Percentiles rank a stretch among this genome's conserved stretches.
Evolutionary conservation across 2,888 invertebrate species (phyloP).

Genomic region (Drosophila affinis): DNA sequence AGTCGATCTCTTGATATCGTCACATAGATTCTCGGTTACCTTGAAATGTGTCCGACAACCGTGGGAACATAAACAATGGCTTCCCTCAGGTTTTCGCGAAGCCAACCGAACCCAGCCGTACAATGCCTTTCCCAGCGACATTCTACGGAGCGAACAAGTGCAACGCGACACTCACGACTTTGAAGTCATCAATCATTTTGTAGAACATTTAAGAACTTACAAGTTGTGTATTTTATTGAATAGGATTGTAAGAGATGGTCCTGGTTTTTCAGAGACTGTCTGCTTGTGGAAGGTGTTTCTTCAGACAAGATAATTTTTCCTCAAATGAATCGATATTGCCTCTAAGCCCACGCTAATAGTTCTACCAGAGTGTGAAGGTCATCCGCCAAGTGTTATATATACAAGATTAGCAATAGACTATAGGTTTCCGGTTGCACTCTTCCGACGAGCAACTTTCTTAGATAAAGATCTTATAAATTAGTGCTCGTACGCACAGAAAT

Average conservation of each 20-base stretch:
- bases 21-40: conserved; percentile 45
- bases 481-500: too few relatives aligned
- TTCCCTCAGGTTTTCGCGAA: conserved; percentile 39
- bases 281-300: neutral
- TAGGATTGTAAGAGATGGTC: neutral
- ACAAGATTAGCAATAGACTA: too few relatives aligned
- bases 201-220: neutral
- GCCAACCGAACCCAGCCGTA: conserved; percentile 38
- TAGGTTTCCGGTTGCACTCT: too few relatives aligned
- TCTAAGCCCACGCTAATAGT: too few relatives aligned
- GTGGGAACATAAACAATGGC: conserved; percentile 70
- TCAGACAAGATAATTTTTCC: too few relatives aligned
- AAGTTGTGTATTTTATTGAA: neutral
- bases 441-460: too few relatives aligned
- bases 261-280: too few relatives aligned
- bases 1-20: conserved; percentile 11
- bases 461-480: too few relatives aligned
- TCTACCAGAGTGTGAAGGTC: too few relatives aligned
- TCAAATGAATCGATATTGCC: too few relatives aligned
- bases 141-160: conserved; percentile 41
- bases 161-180: conserved; percentile 17
- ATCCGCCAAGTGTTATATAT: too few relatives aligned
- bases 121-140: conserved; percentile 6
- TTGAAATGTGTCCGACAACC: conserved; percentile 48
- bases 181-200: conserved; percentile 23